Evolutionary conservation across 1,140 invertebrate species (phyloP), one percentile per base, ranked within the genome.

Genomic region (Heliconius eleuchia): DNA sequence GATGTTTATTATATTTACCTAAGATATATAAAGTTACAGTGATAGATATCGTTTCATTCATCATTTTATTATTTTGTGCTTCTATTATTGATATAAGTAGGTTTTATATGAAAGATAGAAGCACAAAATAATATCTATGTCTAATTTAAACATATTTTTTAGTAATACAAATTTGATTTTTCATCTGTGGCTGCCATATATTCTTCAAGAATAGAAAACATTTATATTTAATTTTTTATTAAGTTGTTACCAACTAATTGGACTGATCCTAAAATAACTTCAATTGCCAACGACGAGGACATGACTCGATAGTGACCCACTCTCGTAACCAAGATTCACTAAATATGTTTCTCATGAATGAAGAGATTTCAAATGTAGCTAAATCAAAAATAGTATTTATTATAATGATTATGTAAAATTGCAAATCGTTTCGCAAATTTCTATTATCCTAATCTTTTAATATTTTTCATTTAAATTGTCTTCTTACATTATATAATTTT

Each of bases 231-330:
- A 1, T 46, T 66, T 30, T 66, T 66, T 66, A 30, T 66, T 66
- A 66, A 66, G 23, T 30, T 66, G 27, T 30, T 66, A 66, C 23
- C 60, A 66, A 66, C 60, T 66, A 77, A 81, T 73, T 74, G 79
- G 52, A 34, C 73, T 70, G 46, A 75, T 78, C 73, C 80, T 74
- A 78, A 81, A 77, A 81, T 81, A 81, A 60, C 80, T 60, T 30
- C 80, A 81, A 81, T 81, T 81, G 71, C 80, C 37, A 52, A 50
- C 66, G 74, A 76, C 74, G 71, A 73, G 74, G 73, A 80, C 55
- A 27, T 80, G 74, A 80, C 79, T 71, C 79, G 60, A 30, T 52
- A 71, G 73, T 76, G 73, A 80, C 79, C 79, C 52, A 71, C 46
- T 71, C 71, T 73, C 37, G 46, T 66, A 66, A 55, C 52, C 50